Evolutionary conservation across 2,888 invertebrate species (phyloP), one percentile per base, ranked within the genome.

Genomic region (Standfussiana lucernea): DNA sequence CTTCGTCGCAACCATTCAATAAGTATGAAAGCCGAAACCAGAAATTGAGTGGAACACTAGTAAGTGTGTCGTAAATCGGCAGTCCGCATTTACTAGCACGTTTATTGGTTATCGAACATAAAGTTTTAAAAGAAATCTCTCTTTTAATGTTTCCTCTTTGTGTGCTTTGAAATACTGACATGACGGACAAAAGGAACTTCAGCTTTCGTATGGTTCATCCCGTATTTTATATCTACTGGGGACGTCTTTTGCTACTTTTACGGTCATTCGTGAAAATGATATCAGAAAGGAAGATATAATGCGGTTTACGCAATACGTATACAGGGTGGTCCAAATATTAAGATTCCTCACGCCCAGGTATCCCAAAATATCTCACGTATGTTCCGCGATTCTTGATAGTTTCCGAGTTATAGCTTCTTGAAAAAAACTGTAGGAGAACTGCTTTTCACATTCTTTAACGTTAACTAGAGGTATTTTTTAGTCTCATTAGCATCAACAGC

Each of bases 11-110:
- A 64, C 28, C 35, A 45, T 67, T 69, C 56, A 72, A 68, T 73
- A 79, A 59, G 50, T 64, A 83, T 79, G 73, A 69, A 82, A 79
- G 74, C 79, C 65, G 81, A 82, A 83, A 83, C 83, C 83, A 66
- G 79, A 68, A 72, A 68, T 66, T 79, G 73, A 56, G 68, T 65
- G 37, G 32, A 79, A 47, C 65, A 59, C 79, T 79, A 86, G 84
- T 86, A 71, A 75, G 74, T 79, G 75, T 87, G 79, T 88, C 87
- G 87, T 90, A 90, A 90, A 91, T 89, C 88, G 87, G 82, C 84
- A 84, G 82, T 86, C 82, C 72, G 53, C 32, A 56, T 73, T 80
- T 79, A 78, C 67, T 71, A 50, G 71, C 72, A 56, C 71, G 73
- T 75, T 78, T 78, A 85, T 75, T 77, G 74, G 69, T 67, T 72